Evolutionary conservation across 2,888 invertebrate species (phyloP).

Genomic region (Leucoma salicis): DNA sequence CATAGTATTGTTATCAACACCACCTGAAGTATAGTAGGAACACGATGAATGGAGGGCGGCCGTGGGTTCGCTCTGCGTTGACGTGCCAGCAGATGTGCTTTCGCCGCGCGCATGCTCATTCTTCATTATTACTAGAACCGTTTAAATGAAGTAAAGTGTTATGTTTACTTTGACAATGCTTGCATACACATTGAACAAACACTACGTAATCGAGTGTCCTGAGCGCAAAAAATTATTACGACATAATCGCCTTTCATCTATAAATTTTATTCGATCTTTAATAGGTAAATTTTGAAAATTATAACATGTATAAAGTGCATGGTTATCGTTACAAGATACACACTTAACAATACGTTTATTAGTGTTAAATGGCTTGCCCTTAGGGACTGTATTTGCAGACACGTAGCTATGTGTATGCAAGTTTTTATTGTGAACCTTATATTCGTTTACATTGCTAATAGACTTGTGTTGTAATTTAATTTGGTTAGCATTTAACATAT

Average conservation of each 20-base stretch:
- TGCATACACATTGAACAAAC: conserved; percentile 4
- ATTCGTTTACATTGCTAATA: background rate
- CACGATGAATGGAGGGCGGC: background rate
- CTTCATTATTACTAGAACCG: background rate
- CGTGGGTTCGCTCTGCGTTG: background rate
- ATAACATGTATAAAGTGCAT: conserved; percentile 5
- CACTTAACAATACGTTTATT: background rate
- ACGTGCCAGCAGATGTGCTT: background rate
- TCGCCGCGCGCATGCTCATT: too few species aligned
- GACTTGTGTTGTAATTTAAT: background rate
- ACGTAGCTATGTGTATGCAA: background rate
- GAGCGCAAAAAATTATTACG: conserved; percentile 7
- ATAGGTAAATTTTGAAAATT: conserved; percentile 7
- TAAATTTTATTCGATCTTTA: conserved; percentile 1
- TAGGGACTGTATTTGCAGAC: background rate
- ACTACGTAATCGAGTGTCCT: conserved; percentile 1
- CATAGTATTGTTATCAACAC: background rate
- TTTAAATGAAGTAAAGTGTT: background rate
- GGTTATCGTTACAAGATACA: conserved; percentile 1
- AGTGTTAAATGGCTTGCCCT: background rate
- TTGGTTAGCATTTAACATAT: background rate
- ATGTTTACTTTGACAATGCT: conserved; percentile 1
- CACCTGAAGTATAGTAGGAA: background rate
- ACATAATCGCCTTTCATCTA: conserved; percentile 1
- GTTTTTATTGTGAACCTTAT: background rate